Evolutionary conservation across 2,113 vertebrate species (phyloP), one percentile per base, ranked within the genome.

Genomic region (Donacobius atricapilla): DNA sequence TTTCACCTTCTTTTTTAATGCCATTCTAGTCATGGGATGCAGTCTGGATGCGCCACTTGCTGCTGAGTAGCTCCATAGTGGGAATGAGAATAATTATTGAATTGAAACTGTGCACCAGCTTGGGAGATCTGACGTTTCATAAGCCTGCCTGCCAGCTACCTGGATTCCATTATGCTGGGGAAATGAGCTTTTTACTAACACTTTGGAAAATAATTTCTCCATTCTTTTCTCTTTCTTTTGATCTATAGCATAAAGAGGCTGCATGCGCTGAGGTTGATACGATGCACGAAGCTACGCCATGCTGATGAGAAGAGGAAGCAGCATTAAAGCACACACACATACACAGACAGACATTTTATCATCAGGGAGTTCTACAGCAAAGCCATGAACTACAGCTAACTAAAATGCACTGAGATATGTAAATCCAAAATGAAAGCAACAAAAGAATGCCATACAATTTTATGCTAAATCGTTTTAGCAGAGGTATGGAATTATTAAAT

Each of bases 121-220:
- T n/a, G 39, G 88, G 76, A 95, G 78, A 94, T 58, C 50, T 94
- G 87, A 92, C 19, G 14, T 84, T 94, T 86, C 54, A 5, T 61
- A 94, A 94, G 51, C 31, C 70, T 87, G 70, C 71, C 77, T 95
- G 89, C 82, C 92, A 97, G 90, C 83, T 93, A 83, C 69, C 75
- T 82, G 57, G 66, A 92, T 85, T 92, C 83, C 80, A 84, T 95
- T 96, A 89, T 95, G 81, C 86, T 76, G 70, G 73, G 58, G 75
- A 97, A 97, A 97, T 81, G 93, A 92, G 47, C 65, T 88, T 94
- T 95, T 80, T 70, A n/a, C 82, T 89, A 87, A 91, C 56, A 69
- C 35, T 91, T 91, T 76, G 65, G 77, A 89, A 97, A 97, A 96
- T 65, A 87, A 94, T 65, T 72, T 83, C 87, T 31, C 89, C 64